Conservation (phyloP, 2,888 invertebrate species). For the Drosophila setosimentum region DNA sequence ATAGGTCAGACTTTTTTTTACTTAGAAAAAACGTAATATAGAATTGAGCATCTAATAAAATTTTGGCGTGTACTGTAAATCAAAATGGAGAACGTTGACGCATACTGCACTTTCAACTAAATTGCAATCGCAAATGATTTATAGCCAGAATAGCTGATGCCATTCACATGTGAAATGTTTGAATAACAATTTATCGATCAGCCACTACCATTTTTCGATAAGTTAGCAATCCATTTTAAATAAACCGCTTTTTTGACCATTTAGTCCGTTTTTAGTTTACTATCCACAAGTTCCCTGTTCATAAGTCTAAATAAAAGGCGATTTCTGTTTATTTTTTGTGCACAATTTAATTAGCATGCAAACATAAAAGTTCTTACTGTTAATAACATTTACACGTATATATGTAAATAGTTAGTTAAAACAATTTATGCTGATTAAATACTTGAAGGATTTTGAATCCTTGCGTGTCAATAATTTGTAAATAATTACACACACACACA, state of each 20-base stretch:
- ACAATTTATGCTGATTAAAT: conserved; percentile 33
- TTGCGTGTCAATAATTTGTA: conserved; percentile 30
- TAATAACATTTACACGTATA: conserved; percentile 7
- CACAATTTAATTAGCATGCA: conserved; percentile 27
- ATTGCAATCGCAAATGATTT: neutral
- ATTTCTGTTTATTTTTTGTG: neutral
- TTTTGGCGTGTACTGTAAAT: neutral
- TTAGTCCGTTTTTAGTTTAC: too few species aligned
- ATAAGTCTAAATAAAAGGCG: neutral
- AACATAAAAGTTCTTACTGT: conserved; percentile 8
- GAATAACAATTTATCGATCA: conserved; percentile 18
- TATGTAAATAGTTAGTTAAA: conserved; percentile 7
- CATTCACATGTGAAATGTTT: neutral
- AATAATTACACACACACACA: conserved; percentile 21
- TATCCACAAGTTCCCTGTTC: neutral
- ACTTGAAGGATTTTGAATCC: conserved; percentile 55
- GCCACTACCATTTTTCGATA: conserved; percentile 17
- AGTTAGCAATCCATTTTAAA: neutral
- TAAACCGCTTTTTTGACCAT: neutral
- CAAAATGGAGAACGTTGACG: neutral
- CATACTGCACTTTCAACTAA: neutral
- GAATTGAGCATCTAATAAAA: neutral
- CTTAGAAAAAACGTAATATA: neutral
- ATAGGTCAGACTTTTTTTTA: neutral
- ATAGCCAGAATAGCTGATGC: too few species aligned